phyloP scores from a whole-genome alignment of 2,888 invertebrate species.

The Caenorhabditis zanzibari region DNA sequence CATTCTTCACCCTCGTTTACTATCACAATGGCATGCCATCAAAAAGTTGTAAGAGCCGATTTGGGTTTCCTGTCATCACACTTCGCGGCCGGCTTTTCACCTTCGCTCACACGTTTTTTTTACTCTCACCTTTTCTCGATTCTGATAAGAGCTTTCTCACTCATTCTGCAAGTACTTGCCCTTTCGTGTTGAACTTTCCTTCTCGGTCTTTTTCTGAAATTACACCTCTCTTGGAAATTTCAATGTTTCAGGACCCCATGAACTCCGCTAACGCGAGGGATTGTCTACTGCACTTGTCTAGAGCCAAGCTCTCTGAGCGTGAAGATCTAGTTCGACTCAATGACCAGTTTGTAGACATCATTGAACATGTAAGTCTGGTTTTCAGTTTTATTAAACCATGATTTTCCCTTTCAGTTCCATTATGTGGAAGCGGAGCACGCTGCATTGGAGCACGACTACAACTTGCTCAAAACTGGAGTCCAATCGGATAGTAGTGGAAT shows the following conservation, averaged over 20 bases:
- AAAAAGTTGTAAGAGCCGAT: conserved; percentile 38
- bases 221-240: no score
- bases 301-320: conserved; percentile 39
- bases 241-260: conserved; percentile 36
- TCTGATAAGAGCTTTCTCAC: conserved; percentile 31
- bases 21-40: conserved; percentile 57
- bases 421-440: conserved; percentile 58
- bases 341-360: conserved; percentile 56
- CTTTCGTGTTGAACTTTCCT: conserved; percentile 15
- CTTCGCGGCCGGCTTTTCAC: conserved; percentile 35
- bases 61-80: conserved; percentile 31
- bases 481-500: conserved; percentile 46
- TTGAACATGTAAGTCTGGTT: conserved; percentile 49
- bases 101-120: conserved; percentile 27
- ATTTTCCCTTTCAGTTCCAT: conserved; percentile 35
- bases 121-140: conserved; percentile 23
- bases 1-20: conserved; percentile 50
- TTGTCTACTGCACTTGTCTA: conserved; percentile 38
- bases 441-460: conserved; percentile 52
- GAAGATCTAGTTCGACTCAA: conserved; percentile 52
- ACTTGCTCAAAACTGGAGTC: conserved; percentile 51
- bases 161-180: conserved; percentile 22
- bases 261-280: conserved; percentile 49
- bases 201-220: not conserved
- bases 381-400: no score